Conservation (phyloP, 1,140 invertebrate species). For the Drosophila mauritiana region DNA sequence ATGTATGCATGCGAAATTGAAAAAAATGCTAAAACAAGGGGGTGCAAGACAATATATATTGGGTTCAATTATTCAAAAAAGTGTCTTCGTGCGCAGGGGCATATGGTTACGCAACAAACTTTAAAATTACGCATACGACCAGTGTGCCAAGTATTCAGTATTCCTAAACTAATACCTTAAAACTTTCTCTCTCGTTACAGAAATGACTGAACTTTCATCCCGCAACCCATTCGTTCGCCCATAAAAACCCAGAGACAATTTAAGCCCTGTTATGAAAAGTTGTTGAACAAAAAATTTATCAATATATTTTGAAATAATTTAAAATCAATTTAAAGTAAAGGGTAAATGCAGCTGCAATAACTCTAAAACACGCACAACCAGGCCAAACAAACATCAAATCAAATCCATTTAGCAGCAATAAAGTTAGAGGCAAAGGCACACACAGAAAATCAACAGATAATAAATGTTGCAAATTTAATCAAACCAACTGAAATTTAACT, state of each 20-base stretch:
- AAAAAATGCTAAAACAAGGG: conserved; percentile 33
- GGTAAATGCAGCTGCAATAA: conserved; percentile 61
- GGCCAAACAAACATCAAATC: conserved; percentile 47
- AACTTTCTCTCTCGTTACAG: conserved; percentile 42
- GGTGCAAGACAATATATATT: not conserved
- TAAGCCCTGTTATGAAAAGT: conserved; percentile 53
- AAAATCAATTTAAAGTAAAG: conserved; percentile 56
- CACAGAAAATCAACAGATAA: conserved; percentile 37
- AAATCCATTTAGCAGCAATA: conserved; percentile 29
- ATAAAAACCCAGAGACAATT: conserved; percentile 19
- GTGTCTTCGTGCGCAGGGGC: not conserved
- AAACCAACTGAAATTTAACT: conserved; percentile 43
- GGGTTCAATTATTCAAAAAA: conserved; percentile 10
- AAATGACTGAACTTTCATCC: conserved; percentile 33
- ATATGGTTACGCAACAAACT: not conserved
- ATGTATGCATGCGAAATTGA: conserved; percentile 61
- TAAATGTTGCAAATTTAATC: conserved; percentile 43
- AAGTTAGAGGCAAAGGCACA: conserved; percentile 31
- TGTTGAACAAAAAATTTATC: conserved; percentile 44
- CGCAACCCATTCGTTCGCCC: conserved; percentile 29
- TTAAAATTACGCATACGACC: not conserved
- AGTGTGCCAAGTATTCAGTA: no score
- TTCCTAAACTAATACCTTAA: conserved; percentile 11
- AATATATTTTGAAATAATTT: conserved; percentile 52
- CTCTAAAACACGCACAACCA: conserved; percentile 27